These are phyloP conservation scores for Ectemnius cavifrons DNA, from an alignment of 2,888 invertebrate genomes.

Conservation along the genomic window DNA sequence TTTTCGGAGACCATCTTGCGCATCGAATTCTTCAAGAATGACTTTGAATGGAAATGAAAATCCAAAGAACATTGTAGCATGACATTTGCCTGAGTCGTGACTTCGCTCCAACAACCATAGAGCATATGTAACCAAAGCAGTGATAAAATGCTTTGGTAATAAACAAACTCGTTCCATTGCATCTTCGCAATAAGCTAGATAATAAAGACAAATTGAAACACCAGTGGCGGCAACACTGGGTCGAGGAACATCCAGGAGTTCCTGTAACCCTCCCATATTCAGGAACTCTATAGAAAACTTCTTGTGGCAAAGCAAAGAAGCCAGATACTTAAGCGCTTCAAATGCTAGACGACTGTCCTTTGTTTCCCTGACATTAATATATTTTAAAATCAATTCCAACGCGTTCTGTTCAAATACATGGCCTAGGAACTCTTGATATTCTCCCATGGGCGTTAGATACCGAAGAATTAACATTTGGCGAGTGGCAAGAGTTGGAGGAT, in stretches of 20 bases:
- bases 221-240: constrained; percentile 98
- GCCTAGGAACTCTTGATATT: constrained; percentile 97
- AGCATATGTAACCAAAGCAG: constrained; percentile 91
- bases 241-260: constrained; percentile 92
- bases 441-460: constrained; percentile 97
- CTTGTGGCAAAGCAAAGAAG: constrained; percentile 97
- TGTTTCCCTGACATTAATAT: constrained; percentile 92
- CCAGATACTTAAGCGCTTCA: constrained; percentile 96
- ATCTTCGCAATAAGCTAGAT: constrained; percentile 97
- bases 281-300: constrained; percentile 98
- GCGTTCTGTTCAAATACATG: constrained; percentile 97
- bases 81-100: constrained; percentile 98
- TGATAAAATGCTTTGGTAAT: constrained; percentile 87
- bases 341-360: constrained; percentile 96
- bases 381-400: constrained; percentile 92
- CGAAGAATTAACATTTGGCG: constrained; percentile 93
- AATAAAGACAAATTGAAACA: constrained; percentile 97
- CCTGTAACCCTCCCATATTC: constrained; percentile 90
- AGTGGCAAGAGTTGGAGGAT: constrained; percentile 92
- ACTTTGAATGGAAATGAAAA: constrained; percentile 95
- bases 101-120: constrained; percentile 97
- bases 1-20: constrained; percentile 94
- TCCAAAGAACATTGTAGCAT: constrained; percentile 99
- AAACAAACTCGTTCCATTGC: constrained; percentile 97
- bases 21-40: constrained; percentile 96